phyloP scores from a whole-genome alignment of 2,797 vertebrate species.

The Spondyliosoma cantharus region DNA sequence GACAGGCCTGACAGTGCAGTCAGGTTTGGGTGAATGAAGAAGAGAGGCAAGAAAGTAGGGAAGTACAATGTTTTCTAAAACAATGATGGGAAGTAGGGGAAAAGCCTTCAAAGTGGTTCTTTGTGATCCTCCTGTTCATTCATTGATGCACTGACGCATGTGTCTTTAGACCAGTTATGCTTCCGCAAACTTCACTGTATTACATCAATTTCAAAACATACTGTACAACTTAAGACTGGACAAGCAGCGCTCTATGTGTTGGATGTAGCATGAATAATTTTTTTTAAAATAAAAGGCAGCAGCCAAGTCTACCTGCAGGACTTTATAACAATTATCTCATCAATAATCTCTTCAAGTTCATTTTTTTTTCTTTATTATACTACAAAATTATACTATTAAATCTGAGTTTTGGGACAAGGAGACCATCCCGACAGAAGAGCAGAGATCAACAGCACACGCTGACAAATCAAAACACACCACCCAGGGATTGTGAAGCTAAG shows the following conservation, averaged over 20 bases:
- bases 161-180: neutral
- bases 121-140: neutral
- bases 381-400: neutral
- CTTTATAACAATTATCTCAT: neutral
- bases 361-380: neutral
- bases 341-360: neutral
- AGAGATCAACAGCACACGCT: constrained; percentile 18
- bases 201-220: neutral
- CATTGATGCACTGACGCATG: neutral
- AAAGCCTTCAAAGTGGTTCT: neutral
- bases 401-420: neutral
- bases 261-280: neutral
- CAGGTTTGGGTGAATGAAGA: neutral
- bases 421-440: neutral
- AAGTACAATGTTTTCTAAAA: neutral
- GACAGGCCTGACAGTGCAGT: neutral
- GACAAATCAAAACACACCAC: constrained; percentile 41
- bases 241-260: neutral
- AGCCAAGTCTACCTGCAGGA: neutral
- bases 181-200: neutral
- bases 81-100: neutral
- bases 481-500: constrained; percentile 45
- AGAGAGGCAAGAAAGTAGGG: neutral
- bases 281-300: neutral
- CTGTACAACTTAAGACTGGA: neutral